Evolutionary conservation across 1,140 invertebrate species (phyloP), one percentile per base, ranked within the genome.

Genomic region (Phenacoccus solenopsis): DNA sequence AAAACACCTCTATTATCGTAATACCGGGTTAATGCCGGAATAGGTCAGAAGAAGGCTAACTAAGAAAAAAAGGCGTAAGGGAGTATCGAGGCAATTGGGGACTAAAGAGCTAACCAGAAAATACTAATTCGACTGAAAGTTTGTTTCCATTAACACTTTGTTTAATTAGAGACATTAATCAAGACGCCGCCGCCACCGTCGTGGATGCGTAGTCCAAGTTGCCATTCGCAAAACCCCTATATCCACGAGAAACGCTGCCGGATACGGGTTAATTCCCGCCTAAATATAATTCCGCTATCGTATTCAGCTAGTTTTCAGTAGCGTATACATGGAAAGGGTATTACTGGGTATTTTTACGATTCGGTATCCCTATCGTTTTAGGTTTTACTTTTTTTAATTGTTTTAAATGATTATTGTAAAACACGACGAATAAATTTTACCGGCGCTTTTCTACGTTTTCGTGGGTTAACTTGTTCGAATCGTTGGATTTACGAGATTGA

Each of bases 281-380:
- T 49, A 49, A 49, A 49, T 49, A 49, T 49, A 49, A 49, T 49
- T 49, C 38, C n/a, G n/a, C n/a, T n/a, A 49, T 49, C 38, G 38
- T 49, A 16, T 49, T 49, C 5, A 16, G 38, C 5, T 49, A 49
- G 38, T 49, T 49, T 49, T 49, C 13, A 49, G 20, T 9, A n/a
- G 38, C 38, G 16, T 49, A 49, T 49, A 49, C 38, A 49, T n/a
- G 38, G 38, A 49, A 49, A 49, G 38, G 38, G 38, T 49, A 49
- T 49, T 49, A 49, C 38, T 49, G 38, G 2, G 16, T 49, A 16
- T 49, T 49, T 49, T 49, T 16, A 49, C 38, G 38, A 10, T 32
- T 5, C 30, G 38, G 5, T 9, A 49, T 4, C 38, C 38, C 38
- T 4, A n/a, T 49, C 3, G 38, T 49, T 49, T 9, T 5, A n/a